Base-by-base conservation (phyloP, 2,113 vertebrate genomes). In the Cavia porcellus region DNA sequence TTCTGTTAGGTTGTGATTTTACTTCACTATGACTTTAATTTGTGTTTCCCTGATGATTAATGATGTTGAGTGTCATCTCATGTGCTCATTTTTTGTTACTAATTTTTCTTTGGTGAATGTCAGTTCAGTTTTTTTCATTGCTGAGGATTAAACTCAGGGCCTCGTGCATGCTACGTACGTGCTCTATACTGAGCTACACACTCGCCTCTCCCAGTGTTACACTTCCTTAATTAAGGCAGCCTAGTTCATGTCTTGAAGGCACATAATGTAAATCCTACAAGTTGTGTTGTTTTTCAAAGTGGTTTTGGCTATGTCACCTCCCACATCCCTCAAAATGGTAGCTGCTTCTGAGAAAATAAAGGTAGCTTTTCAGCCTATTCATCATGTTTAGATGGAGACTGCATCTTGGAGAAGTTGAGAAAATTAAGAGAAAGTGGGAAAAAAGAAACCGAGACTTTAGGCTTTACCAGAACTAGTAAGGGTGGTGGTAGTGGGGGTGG, bases 201-300 rank as follows among this genome's bases (percentile, higher is more conserved):
- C 45, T 14, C 45, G 8, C 74, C 45, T 77, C 45, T 62, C 28
- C n/a, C 57, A 77, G 42, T 17, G 83, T 59, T 47, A 92, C 88
- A 72, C 32, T 74, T 35, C 72, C 50, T 91, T 94, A 42, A 95
- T 92, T 85, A 77, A 47, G 24, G 84, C 30, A 45, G 24, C 42
- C 72, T 42, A 52, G 24, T 90, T 88, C 15, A 88, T 91, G 66
- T 79, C 62, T 89, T 35, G 15, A 92, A 94, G 79, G 25, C 64
- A 88, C 7, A 10, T 55, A 70, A 11, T 68, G 9, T 77, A 79
- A 66, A 59, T 22, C 35, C n/a, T 89, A 52, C 50, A 72, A 52
- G 57, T 75, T 80, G 6, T 50, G 83, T 95, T 81, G 10, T 42
- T 45, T 94, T 68, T 72, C 59, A 38, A 61, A 93, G 55, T 89